These are phyloP conservation scores for Buathra laborator DNA, from an alignment of 2,888 invertebrate genomes.

Conservation along the genomic window DNA sequence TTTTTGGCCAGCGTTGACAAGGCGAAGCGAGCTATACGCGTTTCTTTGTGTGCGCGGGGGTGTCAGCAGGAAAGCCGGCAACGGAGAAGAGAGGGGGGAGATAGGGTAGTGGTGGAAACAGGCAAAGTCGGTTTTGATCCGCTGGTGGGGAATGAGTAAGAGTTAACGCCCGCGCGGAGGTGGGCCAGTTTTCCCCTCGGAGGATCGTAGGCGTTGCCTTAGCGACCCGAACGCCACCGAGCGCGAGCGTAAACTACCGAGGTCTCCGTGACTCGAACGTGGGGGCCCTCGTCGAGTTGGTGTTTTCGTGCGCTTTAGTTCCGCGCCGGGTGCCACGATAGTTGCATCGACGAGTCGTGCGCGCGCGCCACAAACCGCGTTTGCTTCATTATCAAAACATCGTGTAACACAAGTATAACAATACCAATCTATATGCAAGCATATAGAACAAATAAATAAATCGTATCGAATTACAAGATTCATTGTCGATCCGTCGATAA, in stretches of 20 bases:
- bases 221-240: constrained; percentile 71
- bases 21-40: constrained; percentile 36
- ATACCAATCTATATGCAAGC: constrained; percentile 12
- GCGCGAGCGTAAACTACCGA: constrained; percentile 67
- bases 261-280: constrained; percentile 72
- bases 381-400: constrained; percentile 50
- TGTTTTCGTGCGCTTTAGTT: constrained; percentile 84
- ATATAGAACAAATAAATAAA: neutral
- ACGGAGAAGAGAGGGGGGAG: constrained; percentile 29
- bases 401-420: constrained; percentile 27
- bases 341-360: constrained; percentile 82
- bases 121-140: constrained; percentile 9
- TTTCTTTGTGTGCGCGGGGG: constrained; percentile 43
- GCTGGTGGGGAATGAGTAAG: constrained; percentile 28
- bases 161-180: constrained; percentile 83
- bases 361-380: constrained; percentile 65
- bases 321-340: constrained; percentile 85
- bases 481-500: constrained; percentile 2
- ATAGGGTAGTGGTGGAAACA: constrained; percentile 1
- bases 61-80: constrained; percentile 18
- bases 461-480: neutral
- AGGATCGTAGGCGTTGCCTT: constrained; percentile 77
- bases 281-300: constrained; percentile 79
- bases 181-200: constrained; percentile 67
- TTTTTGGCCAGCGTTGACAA: constrained; percentile 56